These are phyloP conservation scores for Pachypanchax playfairii DNA, from an alignment of 2,113 vertebrate species.

Conservation along the genomic window DNA sequence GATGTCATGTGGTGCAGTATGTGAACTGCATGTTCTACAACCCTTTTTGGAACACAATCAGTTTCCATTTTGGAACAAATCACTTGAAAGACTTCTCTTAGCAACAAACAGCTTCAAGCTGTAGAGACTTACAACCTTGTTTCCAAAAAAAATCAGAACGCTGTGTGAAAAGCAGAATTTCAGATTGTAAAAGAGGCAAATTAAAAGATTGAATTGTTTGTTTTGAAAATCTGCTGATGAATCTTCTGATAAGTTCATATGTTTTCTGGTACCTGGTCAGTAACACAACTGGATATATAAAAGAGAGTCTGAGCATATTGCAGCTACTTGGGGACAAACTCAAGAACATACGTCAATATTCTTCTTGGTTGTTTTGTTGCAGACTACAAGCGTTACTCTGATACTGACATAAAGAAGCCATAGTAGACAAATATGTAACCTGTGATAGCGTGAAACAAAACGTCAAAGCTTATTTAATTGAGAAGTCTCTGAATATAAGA, in stretches of 20 bases:
- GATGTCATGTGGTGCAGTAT: conserved; percentile 64
- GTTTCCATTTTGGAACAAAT: conserved; percentile 49
- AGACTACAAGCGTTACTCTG: too few species aligned
- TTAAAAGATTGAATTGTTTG: neutral
- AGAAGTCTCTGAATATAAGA: too few species aligned
- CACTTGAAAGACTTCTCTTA: conserved; percentile 41
- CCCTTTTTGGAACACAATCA: conserved; percentile 44
- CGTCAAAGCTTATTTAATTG: too few species aligned
- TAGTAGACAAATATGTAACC: too few species aligned
- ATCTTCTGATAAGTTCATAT: neutral
- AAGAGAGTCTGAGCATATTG: too few species aligned
- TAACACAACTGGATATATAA: too few species aligned
- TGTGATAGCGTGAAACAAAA: too few species aligned
- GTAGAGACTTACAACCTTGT: neutral
- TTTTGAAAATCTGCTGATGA: neutral
- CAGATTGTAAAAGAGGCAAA: neutral
- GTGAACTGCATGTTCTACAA: conserved; percentile 63
- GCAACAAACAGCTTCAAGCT: conserved; percentile 6
- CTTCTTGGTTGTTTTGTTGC: too few species aligned
- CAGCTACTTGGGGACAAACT: too few species aligned
- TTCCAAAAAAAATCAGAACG: neutral
- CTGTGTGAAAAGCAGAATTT: neutral
- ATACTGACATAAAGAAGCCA: too few species aligned
- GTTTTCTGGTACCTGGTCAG: neutral
- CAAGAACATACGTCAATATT: too few species aligned